Percentiles rank a stretch among this genome's conserved stretches.
Evolutionary conservation across 2,888 invertebrate genomes (phyloP).

Genomic region (Sphinx pinastri): DNA sequence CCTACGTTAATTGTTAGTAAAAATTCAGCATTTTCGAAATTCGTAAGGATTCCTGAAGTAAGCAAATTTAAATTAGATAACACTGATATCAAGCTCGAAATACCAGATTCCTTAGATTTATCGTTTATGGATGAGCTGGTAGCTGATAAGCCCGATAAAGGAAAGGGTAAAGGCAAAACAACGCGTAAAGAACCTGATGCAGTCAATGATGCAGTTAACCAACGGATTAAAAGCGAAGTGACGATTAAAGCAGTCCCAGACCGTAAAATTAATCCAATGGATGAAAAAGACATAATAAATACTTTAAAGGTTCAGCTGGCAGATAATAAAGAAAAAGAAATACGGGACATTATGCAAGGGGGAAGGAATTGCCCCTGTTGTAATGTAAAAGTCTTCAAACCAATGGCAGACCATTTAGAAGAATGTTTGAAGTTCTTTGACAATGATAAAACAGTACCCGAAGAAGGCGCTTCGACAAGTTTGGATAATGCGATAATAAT

Average conservation of each 20-base stretch:
- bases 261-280: too few species aligned
- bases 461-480: conserved; percentile 56
- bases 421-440: conserved; percentile 76
- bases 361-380: conserved; percentile 74
- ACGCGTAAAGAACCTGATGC: background rate
- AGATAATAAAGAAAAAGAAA: conserved; percentile 20
- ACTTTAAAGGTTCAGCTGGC: background rate
- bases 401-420: conserved; percentile 76
- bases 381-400: conserved; percentile 53
- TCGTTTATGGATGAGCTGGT: conserved; percentile 23
- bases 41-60: background rate
- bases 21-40: conserved; percentile 14
- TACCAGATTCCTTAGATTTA: conserved; percentile 25
- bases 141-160: background rate
- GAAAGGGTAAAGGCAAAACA: background rate
- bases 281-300: too few species aligned
- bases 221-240: background rate
- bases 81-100: conserved; percentile 20
- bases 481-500: conserved; percentile 55
- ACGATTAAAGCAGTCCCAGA: background rate
- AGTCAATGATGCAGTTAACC: background rate
- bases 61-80: conserved; percentile 27
- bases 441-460: conserved; percentile 71
- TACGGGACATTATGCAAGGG: conserved; percentile 36
- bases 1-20: conserved; percentile 14